Conservation (phyloP, 2,797 vertebrate species). For the Pipistrellus nathusii region DNA sequence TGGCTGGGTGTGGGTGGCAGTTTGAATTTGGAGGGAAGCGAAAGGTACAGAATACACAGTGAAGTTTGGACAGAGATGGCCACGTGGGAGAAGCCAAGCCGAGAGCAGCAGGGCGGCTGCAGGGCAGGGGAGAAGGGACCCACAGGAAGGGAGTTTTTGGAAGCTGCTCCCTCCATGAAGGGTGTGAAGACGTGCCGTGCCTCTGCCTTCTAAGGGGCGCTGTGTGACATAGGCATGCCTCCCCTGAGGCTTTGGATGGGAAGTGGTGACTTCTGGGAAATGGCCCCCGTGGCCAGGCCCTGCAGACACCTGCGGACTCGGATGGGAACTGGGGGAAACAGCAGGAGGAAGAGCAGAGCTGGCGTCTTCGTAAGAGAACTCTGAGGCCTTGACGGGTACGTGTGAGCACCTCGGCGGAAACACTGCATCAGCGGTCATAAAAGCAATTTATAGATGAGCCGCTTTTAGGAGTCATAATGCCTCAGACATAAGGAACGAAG, state of each 20-base stretch:
- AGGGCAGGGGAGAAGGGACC: neutral
- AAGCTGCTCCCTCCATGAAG: neutral
- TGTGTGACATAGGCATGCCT: neutral
- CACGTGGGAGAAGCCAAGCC: neutral
- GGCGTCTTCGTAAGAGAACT: neutral
- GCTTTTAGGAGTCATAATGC: constrained; percentile 27
- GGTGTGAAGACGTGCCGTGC: no score
- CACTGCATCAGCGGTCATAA: neutral
- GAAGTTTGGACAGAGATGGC: neutral
- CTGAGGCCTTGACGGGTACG: constrained; percentile 1
- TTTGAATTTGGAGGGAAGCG: neutral
- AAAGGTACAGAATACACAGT: neutral
- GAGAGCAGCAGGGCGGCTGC: neutral
- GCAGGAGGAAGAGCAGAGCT: neutral
- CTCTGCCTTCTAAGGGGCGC: neutral
- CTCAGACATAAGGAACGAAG: neutral
- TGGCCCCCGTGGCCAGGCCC: neutral
- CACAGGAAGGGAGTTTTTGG: neutral
- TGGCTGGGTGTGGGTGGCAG: constrained; percentile 22
- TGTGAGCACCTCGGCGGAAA: constrained; percentile 22
- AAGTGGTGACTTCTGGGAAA: neutral
- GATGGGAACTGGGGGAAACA: neutral
- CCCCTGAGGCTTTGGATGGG: neutral
- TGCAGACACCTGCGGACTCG: neutral
- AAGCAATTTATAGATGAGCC: constrained; percentile 39